Conservation (phyloP, 2,888 invertebrate species). For the Parnassius smintheus region DNA sequence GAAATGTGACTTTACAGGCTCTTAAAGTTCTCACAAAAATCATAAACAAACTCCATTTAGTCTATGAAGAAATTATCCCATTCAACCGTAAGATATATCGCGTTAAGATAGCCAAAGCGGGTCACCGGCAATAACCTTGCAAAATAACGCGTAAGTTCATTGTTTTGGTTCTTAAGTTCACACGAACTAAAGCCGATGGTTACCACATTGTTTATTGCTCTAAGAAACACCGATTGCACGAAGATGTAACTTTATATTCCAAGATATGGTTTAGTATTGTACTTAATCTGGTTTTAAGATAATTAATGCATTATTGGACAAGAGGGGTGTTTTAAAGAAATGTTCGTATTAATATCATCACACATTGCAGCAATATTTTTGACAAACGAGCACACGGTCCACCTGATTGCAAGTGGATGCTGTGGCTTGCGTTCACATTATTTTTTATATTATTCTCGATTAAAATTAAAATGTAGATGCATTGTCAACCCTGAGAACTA, state of each 20-base stretch:
- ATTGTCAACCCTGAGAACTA: too few relatives aligned
- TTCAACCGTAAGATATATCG: constrained; percentile 15
- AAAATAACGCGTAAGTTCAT: constrained; percentile 28
- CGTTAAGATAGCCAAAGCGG: constrained; percentile 12
- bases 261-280: not conserved
- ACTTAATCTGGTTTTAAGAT: too few relatives aligned
- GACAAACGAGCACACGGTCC: too few relatives aligned
- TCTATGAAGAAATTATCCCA: constrained; percentile 18
- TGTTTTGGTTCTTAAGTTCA: constrained; percentile 21
- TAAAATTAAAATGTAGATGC: too few relatives aligned
- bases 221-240: not conserved
- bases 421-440: too few relatives aligned
- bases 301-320: too few relatives aligned
- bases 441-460: too few relatives aligned
- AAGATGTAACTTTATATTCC: constrained; percentile 4
- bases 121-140: constrained; percentile 27
- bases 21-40: constrained; percentile 20
- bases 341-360: too few relatives aligned
- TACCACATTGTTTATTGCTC: constrained; percentile 23
- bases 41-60: constrained; percentile 10
- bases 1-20: too few relatives aligned
- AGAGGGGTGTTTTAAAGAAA: too few relatives aligned
- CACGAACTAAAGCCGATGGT: constrained; percentile 23
- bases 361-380: too few relatives aligned
- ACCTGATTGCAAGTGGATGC: too few relatives aligned